Conservation (phyloP, 2,113 vertebrate genomes). For the Columba livia region DNA sequence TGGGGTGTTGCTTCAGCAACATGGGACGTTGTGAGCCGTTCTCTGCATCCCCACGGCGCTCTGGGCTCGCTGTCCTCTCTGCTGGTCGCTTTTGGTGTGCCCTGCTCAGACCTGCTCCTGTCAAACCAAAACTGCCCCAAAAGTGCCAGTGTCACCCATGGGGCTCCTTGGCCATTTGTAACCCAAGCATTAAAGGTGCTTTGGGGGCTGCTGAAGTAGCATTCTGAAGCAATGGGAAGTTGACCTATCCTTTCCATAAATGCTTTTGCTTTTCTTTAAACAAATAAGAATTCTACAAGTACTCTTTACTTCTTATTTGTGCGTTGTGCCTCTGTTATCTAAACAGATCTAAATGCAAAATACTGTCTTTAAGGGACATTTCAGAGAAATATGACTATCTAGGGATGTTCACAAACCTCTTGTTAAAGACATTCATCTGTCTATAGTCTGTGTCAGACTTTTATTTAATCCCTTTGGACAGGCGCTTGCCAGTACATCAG, state of each 20-base stretch:
- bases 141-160: neutral
- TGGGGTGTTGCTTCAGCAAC: neutral
- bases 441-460: neutral
- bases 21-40: rapidly evolving
- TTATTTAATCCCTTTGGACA: constrained; percentile 20
- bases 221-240: neutral
- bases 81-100: rapidly evolving
- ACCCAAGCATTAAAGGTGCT: neutral
- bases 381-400: neutral
- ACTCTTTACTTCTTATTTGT: neutral
- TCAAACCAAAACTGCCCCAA: no score
- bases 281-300: neutral
- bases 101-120: neutral
- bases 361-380: neutral
- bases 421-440: neutral
- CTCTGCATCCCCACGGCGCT: rapidly evolving
- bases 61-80: neutral
- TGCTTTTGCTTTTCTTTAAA: neutral
- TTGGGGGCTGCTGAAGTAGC: neutral
- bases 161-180: neutral
- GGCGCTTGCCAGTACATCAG: constrained; percentile 6
- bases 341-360: neutral
- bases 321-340: neutral
- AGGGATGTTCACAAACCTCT: constrained; percentile 7
- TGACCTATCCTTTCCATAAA: neutral